Conservation (phyloP, 2,113 vertebrate species). For the Chamaetylas fuelleborni region DNA sequence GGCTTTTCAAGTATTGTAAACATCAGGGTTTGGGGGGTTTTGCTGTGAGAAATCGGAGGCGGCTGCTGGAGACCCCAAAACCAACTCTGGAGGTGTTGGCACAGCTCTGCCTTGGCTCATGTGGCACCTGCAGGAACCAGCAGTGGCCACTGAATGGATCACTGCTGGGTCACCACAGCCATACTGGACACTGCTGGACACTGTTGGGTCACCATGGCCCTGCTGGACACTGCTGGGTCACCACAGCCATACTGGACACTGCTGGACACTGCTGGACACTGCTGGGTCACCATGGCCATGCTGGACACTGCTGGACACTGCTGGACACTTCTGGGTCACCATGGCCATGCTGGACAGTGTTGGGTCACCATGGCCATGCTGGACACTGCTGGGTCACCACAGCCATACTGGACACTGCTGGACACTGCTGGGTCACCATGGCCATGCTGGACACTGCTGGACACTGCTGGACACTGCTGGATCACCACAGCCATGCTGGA, state of each 20-base stretch:
- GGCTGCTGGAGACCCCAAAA: neutral
- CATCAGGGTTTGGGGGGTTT: neutral
- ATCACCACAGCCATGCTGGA: no score
- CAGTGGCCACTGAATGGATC: neutral
- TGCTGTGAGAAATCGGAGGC: neutral
- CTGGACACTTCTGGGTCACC: neutral
- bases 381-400: no score
- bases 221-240: neutral
- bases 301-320: neutral
- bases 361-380: neutral
- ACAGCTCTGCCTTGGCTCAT: neutral
- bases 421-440: no score
- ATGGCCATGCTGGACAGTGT: neutral
- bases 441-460: neutral
- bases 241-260: rapidly evolving
- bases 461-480: neutral
- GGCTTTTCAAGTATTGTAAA: constrained; percentile 76
- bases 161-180: neutral
- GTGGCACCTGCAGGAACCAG: neutral
- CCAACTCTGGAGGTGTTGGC: neutral
- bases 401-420: no score
- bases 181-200: no score
- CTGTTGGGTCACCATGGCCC: no score
- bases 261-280: neutral
- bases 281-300: rapidly evolving